A percentile compares a stretch with the other conserved stretches of the same genome.
Conservation (phyloP, 2,797 vertebrate genomes). For the Petrocephalus sullivani region DNA sequence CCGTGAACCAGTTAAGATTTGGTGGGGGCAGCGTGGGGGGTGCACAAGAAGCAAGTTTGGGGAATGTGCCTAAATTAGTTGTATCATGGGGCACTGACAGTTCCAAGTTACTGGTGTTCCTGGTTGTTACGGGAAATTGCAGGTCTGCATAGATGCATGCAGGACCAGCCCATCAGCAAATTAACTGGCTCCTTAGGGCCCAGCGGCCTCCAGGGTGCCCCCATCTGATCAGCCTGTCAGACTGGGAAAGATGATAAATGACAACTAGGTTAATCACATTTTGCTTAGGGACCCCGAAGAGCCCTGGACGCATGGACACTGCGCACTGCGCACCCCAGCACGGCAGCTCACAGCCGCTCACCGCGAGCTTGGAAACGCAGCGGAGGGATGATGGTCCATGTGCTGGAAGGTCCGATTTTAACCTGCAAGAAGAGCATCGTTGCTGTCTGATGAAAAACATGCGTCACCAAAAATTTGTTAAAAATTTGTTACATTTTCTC, state of each 20-base stretch:
- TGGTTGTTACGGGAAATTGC: not conserved
- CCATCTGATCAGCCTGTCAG: not conserved
- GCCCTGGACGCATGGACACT: not conserved
- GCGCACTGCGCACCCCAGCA: not conserved
- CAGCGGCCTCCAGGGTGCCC: not conserved
- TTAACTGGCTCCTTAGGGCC: not conserved
- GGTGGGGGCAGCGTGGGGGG: not conserved
- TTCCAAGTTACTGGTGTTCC: not conserved
- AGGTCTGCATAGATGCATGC: not conserved
- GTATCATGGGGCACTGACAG: not conserved
- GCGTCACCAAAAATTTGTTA: not conserved
- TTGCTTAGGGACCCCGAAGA: not conserved
- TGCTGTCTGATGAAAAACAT: not conserved
- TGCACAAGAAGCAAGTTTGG: not conserved
- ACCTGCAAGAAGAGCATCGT: not conserved
- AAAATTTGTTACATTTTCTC: not conserved
- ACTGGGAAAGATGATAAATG: not conserved
- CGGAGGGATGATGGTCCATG: not conserved
- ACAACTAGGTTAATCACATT: not conserved
- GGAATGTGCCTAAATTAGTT: not conserved
- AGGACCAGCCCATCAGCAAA: not conserved
- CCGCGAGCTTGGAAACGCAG: not conserved
- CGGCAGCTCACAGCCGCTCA: not conserved
- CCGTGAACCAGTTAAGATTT: not conserved
- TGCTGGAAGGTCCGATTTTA: not conserved